Conservation (phyloP, 2,797 vertebrate species). For the Ciconia nigra region DNA sequence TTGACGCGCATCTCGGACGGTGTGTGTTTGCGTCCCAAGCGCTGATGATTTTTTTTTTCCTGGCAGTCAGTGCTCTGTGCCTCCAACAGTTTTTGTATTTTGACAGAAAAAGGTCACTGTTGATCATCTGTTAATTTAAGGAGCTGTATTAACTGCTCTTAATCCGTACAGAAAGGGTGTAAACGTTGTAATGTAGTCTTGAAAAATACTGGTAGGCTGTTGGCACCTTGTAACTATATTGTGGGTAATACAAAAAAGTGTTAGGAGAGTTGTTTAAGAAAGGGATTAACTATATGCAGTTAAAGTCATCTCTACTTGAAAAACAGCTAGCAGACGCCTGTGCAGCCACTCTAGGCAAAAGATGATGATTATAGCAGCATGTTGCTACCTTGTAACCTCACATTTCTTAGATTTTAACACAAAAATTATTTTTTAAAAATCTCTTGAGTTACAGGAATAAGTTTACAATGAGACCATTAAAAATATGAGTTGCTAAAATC, state of each 20-base stretch:
- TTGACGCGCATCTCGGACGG: fast-evolving
- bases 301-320: not conserved
- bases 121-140: not conserved
- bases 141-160: not conserved
- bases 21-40: not conserved
- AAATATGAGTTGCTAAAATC: not conserved
- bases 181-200: not conserved
- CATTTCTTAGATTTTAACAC: not conserved
- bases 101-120: not conserved
- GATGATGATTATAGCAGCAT: not conserved
- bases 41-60: not conserved
- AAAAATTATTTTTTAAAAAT: not conserved
- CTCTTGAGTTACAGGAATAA: not conserved
- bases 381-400: not conserved
- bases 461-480: not conserved
- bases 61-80: no score
- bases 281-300: not conserved
- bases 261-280: not conserved
- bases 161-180: not conserved
- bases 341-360: not conserved
- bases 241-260: not conserved
- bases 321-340: not conserved
- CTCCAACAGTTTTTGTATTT: not conserved
- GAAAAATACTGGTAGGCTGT: no score
- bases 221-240: not conserved